phyloP scores from a whole-genome alignment of 2,113 vertebrate genomes.

The Notothenia rossii region DNA sequence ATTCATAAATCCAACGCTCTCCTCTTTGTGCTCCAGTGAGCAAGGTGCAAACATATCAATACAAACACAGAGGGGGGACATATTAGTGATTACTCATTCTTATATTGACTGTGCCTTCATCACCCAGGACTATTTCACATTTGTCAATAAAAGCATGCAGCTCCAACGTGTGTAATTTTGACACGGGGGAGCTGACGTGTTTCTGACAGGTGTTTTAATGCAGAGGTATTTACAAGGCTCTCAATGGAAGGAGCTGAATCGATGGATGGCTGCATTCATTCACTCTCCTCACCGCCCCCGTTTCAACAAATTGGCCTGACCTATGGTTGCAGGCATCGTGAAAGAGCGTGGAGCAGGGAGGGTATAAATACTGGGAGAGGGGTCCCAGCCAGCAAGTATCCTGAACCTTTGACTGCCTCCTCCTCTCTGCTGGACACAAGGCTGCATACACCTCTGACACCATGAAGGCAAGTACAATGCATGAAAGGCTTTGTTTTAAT shows the following conservation, averaged over 20 bases:
- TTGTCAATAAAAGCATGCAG: constrained; percentile 21
- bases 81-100: not conserved
- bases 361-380: constrained; percentile 84
- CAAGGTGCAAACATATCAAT: constrained; percentile 74
- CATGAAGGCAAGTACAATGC: constrained; percentile 65
- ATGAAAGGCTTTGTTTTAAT: not conserved
- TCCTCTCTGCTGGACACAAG: constrained; percentile 16
- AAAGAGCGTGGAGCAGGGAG: constrained; percentile 28
- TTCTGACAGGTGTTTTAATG: constrained; percentile 46
- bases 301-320: constrained; percentile 80
- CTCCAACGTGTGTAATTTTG: constrained; percentile 5
- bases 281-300: constrained; percentile 42
- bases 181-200: not conserved
- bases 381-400: not conserved
- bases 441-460: constrained; percentile 9
- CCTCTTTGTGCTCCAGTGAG: constrained; percentile 54
- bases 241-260: constrained; percentile 34
- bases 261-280: constrained; percentile 52
- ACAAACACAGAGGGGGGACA: constrained; percentile 18
- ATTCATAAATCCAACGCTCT: constrained; percentile 60
- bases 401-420: not conserved
- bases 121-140: not conserved
- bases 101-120: constrained; percentile 3
- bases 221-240: constrained; percentile 45
- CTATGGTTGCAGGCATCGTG: constrained; percentile 74